phyloP scores from a whole-genome alignment of 2,888 invertebrate genomes.

The Cephus spinipes region DNA sequence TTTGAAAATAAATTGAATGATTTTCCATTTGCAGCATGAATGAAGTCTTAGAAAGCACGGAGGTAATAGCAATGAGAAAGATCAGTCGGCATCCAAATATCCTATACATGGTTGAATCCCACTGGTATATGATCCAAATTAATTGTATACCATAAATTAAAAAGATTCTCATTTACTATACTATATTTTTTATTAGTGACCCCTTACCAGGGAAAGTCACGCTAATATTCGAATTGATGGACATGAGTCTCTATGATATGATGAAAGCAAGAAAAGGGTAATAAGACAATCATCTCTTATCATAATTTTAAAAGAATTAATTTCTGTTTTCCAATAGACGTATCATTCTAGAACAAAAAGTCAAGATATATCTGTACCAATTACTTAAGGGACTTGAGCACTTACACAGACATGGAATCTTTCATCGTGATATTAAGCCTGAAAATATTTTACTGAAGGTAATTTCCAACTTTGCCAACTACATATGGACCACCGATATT shows the following conservation, averaged over 20 bases:
- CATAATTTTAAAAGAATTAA: background rate
- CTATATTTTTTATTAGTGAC: slow-evolving; percentile 67
- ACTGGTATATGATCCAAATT: slow-evolving; percentile 69
- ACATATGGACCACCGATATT: slow-evolving; percentile 11
- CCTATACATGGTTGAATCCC: slow-evolving; percentile 73
- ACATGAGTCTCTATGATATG: slow-evolving; percentile 77
- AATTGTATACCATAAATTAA: background rate
- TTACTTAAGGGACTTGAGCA: slow-evolving; percentile 73
- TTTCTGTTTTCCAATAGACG: slow-evolving; percentile 55
- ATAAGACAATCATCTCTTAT: background rate
- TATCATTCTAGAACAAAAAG: slow-evolving; percentile 68
- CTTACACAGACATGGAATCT: slow-evolving; percentile 73
- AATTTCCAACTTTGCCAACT: background rate
- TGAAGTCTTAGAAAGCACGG: slow-evolving; percentile 70
- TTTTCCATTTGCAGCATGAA: slow-evolving; percentile 60
- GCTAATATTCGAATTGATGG: slow-evolving; percentile 77
- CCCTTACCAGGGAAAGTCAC: slow-evolving; percentile 71
- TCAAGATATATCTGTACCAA: slow-evolving; percentile 73
- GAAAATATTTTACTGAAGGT: slow-evolving; percentile 77
- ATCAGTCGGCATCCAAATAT: slow-evolving; percentile 73
- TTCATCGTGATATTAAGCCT: slow-evolving; percentile 79
- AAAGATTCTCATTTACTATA: background rate
- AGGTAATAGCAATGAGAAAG: slow-evolving; percentile 73
- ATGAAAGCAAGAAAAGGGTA: slow-evolving; percentile 70
- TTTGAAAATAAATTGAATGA: slow-evolving; percentile 13